Evolutionary conservation across 2,113 vertebrate genomes (phyloP).

Genomic region (Phaetusa simplex): DNA sequence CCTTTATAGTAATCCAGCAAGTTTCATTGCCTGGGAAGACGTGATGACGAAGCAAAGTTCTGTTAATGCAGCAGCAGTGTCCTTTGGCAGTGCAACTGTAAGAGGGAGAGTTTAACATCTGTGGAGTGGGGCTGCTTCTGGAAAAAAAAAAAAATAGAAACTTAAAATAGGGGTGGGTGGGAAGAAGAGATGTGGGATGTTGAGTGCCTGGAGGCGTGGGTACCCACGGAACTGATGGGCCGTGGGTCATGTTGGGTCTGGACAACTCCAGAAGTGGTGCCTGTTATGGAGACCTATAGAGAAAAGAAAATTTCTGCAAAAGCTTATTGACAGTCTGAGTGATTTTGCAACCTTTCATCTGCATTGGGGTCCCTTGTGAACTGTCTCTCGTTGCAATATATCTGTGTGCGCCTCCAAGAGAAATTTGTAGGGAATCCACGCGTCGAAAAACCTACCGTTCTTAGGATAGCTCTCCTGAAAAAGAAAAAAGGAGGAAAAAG

Average conservation of each 20-base stretch:
- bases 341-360: not conserved
- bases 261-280: fast-evolving
- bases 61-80: not conserved
- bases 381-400: not conserved
- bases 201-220: not conserved
- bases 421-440: not conserved
- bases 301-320: not conserved
- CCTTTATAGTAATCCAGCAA: not conserved
- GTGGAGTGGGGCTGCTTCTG: not conserved
- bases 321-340: not conserved
- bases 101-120: not conserved
- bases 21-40: not conserved
- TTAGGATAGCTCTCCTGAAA: not conserved
- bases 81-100: not conserved
- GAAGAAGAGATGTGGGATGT: not conserved
- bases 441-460: not conserved
- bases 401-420: not conserved
- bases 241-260: not conserved
- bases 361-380: not conserved
- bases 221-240: not conserved
- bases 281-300: not conserved
- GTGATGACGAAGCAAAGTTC: not conserved
- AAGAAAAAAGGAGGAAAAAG: not conserved
- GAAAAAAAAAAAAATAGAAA: not conserved
- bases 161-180: not conserved